Conservation (phyloP, 2,797 vertebrate species). For the Arremon brunneinucha region DNA sequence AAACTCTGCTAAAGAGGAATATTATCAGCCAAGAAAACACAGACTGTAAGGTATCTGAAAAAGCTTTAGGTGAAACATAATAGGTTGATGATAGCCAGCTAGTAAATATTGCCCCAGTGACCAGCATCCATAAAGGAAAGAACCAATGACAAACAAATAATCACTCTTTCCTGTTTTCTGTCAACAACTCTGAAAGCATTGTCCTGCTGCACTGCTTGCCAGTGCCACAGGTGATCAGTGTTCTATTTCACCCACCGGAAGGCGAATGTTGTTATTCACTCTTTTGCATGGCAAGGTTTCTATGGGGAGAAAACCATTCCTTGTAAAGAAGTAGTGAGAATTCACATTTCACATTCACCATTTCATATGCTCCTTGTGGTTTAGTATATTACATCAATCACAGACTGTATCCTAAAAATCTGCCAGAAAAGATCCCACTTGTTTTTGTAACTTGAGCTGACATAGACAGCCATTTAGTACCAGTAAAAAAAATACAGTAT, state of each 20-base stretch:
- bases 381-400: not conserved
- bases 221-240: not conserved
- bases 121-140: not conserved
- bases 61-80: not conserved
- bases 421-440: not conserved
- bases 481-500: not conserved
- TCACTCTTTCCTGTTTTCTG: not conserved
- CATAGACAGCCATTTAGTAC: not conserved
- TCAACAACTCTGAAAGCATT: not conserved
- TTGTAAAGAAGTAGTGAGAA: not conserved
- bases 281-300: not conserved
- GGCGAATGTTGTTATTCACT: not conserved
- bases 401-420: not conserved
- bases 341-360: not conserved
- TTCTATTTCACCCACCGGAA: not conserved
- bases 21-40: not conserved
- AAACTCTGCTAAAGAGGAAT: not conserved
- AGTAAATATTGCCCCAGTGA: not conserved
- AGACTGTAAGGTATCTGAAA: not conserved
- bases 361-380: not conserved
- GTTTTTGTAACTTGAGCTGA: not conserved
- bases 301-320: not conserved
- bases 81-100: not conserved
- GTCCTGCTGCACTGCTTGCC: not conserved
- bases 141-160: not conserved